phyloP scores from a whole-genome alignment of 2,888 invertebrate species.

The Chouioia cunea region DNA sequence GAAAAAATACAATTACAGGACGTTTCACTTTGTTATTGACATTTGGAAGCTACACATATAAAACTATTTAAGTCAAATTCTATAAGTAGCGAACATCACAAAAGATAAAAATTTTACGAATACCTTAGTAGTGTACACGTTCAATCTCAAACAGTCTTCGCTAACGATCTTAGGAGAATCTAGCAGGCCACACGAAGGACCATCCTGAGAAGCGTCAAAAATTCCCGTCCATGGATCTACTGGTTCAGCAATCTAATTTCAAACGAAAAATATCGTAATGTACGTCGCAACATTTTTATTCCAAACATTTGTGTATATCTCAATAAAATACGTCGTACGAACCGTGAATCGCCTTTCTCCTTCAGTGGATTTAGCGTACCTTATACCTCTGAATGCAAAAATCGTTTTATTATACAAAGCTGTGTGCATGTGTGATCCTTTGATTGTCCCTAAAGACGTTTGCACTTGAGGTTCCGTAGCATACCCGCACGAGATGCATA shows the following conservation, averaged over 20 bases:
- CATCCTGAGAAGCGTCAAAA: slow-evolving; percentile 73
- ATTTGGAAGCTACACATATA: slow-evolving; percentile 5
- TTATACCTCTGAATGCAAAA: slow-evolving; percentile 55
- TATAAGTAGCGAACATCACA: too few species aligned
- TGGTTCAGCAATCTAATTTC: slow-evolving; percentile 69
- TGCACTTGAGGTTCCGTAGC: neutral
- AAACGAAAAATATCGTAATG: too few species aligned
- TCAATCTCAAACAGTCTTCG: slow-evolving; percentile 77
- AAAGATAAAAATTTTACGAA: too few species aligned
- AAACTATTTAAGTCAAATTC: too few species aligned
- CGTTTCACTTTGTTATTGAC: slow-evolving; percentile 42
- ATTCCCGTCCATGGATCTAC: slow-evolving; percentile 69
- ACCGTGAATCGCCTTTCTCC: slow-evolving; percentile 37
- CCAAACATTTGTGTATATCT: neutral
- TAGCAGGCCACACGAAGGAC: slow-evolving; percentile 72
- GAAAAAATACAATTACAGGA: slow-evolving; percentile 78
- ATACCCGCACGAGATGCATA: too few species aligned
- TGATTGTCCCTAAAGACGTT: slow-evolving; percentile 18
- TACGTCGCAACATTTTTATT: too few species aligned
- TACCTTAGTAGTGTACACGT: slow-evolving; percentile 73
- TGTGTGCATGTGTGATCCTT: slow-evolving; percentile 47
- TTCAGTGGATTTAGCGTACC: slow-evolving; percentile 51
- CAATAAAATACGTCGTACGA: too few species aligned
- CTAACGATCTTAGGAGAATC: slow-evolving; percentile 7
- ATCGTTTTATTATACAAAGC: slow-evolving; percentile 51